These are phyloP conservation scores for Sebastolobus altivelis DNA, from an alignment of 2,797 vertebrate species.

Conservation along the genomic window DNA sequence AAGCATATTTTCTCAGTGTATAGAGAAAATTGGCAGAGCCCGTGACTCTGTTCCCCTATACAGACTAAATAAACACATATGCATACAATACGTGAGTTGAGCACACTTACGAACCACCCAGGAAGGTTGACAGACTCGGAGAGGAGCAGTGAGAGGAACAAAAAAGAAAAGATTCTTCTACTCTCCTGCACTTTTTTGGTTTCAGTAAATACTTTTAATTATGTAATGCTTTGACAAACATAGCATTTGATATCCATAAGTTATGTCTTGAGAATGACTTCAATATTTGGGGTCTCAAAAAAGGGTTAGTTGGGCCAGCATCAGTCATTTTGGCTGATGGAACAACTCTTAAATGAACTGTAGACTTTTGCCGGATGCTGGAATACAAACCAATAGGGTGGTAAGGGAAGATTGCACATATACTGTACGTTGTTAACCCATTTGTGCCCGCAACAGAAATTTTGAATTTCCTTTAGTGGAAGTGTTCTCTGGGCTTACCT, in stretches of 20 bases:
- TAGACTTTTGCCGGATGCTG: not conserved
- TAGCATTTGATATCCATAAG: not conserved
- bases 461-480: no score
- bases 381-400: not conserved
- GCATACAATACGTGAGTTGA: slow-evolving; percentile 56
- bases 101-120: slow-evolving; percentile 80
- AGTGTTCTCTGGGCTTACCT: no score
- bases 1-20: slow-evolving; percentile 84
- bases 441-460: no score
- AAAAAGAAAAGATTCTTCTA: slow-evolving; percentile 30
- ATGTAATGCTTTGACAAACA: not conserved
- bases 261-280: not conserved
- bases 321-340: not conserved
- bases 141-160: slow-evolving; percentile 31
- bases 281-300: not conserved
- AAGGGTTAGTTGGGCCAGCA: not conserved
- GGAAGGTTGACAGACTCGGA: slow-evolving; percentile 55
- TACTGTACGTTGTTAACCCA: not conserved
- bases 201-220: not conserved
- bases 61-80: slow-evolving; percentile 85
- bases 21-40: slow-evolving; percentile 83
- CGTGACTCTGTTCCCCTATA: slow-evolving; percentile 77
- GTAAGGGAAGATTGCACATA: not conserved
- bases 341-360: not conserved
- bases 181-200: slow-evolving; percentile 12